Conservation (phyloP, 1,140 invertebrate species). For the silkworm (Bombyx mori) region DNA sequence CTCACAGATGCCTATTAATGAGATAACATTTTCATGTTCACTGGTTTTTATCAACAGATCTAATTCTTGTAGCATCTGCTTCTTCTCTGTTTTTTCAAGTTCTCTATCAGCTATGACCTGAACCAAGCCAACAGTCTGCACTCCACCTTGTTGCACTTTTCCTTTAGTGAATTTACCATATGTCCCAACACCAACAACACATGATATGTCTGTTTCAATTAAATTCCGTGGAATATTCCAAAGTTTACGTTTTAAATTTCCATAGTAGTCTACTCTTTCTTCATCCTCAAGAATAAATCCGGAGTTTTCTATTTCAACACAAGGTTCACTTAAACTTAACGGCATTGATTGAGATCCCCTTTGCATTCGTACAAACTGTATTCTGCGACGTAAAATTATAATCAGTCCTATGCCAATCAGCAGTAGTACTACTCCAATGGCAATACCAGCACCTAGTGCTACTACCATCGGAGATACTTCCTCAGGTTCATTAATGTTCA, state of each 20-base stretch:
- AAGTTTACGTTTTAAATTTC: slow-evolving; percentile 80
- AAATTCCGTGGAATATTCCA: slow-evolving; percentile 81
- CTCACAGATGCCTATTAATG: slow-evolving; percentile 85
- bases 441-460: slow-evolving; percentile 58
- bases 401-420: slow-evolving; percentile 57
- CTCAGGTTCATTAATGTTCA: slow-evolving; percentile 64
- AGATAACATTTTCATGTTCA: slow-evolving; percentile 79
- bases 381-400: slow-evolving; percentile 57
- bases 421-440: slow-evolving; percentile 59
- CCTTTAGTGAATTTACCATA: slow-evolving; percentile 83
- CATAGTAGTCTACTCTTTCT: slow-evolving; percentile 78
- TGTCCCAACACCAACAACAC: slow-evolving; percentile 79
- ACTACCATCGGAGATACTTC: slow-evolving; percentile 60
- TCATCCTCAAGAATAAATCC: slow-evolving; percentile 83
- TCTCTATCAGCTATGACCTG: slow-evolving; percentile 72
- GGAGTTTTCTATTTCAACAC: slow-evolving; percentile 75
- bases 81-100: slow-evolving; percentile 74
- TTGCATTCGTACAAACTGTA: slow-evolving; percentile 44
- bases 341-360: slow-evolving; percentile 64
- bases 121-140: slow-evolving; percentile 43
- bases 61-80: slow-evolving; percentile 80
- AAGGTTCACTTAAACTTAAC: slow-evolving; percentile 68
- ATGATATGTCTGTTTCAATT: slow-evolving; percentile 76
- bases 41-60: slow-evolving; percentile 79
- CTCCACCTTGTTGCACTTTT: slow-evolving; percentile 73